A percentile compares a stretch with the other conserved stretches of the same genome.
Conservation (phyloP, 2,888 invertebrate species). For the Nebria salina region DNA sequence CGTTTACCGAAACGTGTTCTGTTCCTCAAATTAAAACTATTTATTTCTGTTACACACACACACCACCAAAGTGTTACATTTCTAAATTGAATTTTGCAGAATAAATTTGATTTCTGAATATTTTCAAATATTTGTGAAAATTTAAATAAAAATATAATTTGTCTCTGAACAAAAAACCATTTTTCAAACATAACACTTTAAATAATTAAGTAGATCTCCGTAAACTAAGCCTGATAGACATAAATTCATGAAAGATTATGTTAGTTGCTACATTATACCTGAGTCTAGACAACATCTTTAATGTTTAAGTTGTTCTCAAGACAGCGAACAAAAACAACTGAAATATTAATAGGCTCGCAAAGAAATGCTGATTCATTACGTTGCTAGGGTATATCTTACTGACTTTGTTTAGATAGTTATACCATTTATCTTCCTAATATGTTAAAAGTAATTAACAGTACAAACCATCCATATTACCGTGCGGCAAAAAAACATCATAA, state of each 20-base stretch:
- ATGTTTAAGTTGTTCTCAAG: conserved; percentile 35
- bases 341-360: conserved; percentile 32
- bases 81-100: too few species aligned
- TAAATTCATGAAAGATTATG: not conserved
- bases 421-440: conserved; percentile 43
- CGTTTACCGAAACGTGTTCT: not conserved
- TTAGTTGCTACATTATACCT: not conserved
- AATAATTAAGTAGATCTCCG: too few species aligned
- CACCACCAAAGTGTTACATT: too few species aligned
- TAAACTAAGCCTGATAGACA: not conserved
- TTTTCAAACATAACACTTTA: too few species aligned
- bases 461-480: conserved; percentile 6
- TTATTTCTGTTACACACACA: too few species aligned
- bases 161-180: too few species aligned
- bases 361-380: not conserved
- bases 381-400: not conserved
- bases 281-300: not conserved
- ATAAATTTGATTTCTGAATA: too few species aligned
- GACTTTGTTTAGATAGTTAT: conserved; percentile 38
- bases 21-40: not conserved
- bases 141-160: too few species aligned
- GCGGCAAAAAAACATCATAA: not conserved
- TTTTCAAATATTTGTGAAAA: too few species aligned
- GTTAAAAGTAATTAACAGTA: conserved; percentile 40
- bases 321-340: conserved; percentile 33